Evolutionary conservation across 2,113 vertebrate genomes (phyloP).

Genomic region (Camelus dromedarius): DNA sequence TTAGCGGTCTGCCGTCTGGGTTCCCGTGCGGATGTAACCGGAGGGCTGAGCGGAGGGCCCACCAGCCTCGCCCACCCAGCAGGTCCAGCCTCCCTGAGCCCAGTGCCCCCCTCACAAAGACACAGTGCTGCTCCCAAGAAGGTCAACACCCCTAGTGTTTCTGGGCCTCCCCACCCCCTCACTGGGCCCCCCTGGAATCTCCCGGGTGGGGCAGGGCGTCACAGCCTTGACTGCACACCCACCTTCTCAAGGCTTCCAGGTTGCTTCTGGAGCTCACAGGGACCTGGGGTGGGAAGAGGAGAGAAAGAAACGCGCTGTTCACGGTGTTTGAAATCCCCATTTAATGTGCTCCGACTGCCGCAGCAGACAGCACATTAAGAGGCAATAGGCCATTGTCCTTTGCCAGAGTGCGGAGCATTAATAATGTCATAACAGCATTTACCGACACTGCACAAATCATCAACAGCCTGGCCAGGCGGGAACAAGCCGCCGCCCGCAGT

Average conservation of each 20-base stretch:
- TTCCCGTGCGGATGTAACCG: no score
- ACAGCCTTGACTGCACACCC: neutral
- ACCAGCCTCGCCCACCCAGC: neutral
- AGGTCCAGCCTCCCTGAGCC: neutral
- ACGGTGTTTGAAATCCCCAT: neutral
- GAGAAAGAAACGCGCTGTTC: neutral
- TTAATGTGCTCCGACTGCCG: neutral
- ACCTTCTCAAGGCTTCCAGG: neutral
- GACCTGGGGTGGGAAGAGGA: neutral
- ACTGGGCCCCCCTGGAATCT: neutral
- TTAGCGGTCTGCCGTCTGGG: neutral
- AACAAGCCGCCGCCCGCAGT: fast-evolving
- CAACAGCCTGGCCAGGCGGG: fast-evolving
- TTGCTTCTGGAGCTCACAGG: neutral
- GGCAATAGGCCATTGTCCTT: slow-evolving; percentile 57
- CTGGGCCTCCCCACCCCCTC: neutral
- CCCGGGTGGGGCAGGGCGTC: neutral
- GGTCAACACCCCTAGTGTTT: no score
- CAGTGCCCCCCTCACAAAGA: neutral
- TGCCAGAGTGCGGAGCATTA: neutral
- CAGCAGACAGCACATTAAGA: slow-evolving; percentile 52
- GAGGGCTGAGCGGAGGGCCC: neutral
- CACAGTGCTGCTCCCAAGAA: neutral
- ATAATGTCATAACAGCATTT: slow-evolving; percentile 59
- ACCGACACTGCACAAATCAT: neutral